Conservation (phyloP, 2,797 vertebrate genomes). For the Sebastes trivittatus region DNA sequence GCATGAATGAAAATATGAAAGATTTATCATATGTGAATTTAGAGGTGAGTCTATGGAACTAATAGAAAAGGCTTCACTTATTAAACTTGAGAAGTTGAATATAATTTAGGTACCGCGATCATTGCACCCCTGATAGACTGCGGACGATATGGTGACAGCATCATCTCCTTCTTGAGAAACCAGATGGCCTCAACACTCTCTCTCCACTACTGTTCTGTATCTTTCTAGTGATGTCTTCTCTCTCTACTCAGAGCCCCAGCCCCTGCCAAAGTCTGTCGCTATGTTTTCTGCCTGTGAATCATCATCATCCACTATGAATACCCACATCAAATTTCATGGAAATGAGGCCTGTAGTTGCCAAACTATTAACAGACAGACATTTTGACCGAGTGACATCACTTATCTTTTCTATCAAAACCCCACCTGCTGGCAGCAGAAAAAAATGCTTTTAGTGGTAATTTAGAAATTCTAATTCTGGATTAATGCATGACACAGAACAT, state of each 20-base stretch:
- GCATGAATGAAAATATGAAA: neutral
- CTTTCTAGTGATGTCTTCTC: constrained; percentile 20
- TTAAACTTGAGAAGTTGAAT: neutral
- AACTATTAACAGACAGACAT: neutral
- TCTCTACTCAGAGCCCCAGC: constrained; percentile 7
- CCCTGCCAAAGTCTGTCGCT: constrained; percentile 38
- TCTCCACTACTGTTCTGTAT: constrained; percentile 25
- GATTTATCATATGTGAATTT: neutral
- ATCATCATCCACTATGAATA: neutral
- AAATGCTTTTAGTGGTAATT: neutral
- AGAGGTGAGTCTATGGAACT: neutral
- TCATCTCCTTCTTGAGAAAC: constrained; percentile 15
- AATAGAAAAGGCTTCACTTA: neutral
- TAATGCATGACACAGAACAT: neutral
- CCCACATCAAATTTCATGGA: neutral
- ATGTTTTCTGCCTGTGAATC: constrained; percentile 46
- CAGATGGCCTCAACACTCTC: constrained; percentile 46
- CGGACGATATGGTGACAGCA: neutral
- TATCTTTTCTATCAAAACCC: neutral
- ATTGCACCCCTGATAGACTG: neutral
- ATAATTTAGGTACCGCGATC: neutral
- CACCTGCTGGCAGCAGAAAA: neutral
- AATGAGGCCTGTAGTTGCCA: neutral
- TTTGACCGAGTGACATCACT: neutral
- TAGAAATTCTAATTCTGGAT: neutral